phyloP scores from a whole-genome alignment of 2,797 vertebrate genomes.

The Gallinago nigripennis region DNA sequence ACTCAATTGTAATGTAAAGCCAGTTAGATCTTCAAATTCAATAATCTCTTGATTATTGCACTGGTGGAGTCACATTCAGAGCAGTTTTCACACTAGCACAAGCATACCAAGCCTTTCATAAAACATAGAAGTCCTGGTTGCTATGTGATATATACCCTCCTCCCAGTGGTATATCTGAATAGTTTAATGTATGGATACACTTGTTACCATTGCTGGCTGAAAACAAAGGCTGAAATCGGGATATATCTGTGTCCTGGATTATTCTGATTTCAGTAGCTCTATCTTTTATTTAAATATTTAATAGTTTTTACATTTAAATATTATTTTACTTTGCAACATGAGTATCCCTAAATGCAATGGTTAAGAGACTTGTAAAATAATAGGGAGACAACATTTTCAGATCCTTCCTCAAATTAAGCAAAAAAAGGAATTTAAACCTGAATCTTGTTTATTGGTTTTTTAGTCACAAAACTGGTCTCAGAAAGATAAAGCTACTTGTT shows the following conservation, averaged over 20 bases:
- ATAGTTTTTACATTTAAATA: background rate
- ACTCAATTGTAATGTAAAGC: background rate
- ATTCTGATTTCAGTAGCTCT: background rate
- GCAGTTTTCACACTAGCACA: background rate
- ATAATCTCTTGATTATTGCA: background rate
- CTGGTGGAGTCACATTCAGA: background rate
- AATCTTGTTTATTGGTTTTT: background rate
- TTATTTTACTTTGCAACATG: background rate
- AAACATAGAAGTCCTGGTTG: background rate
- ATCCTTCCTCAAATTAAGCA: background rate
- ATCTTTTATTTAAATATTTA: background rate
- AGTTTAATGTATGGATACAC: background rate
- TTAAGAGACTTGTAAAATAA: background rate
- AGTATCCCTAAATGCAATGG: background rate
- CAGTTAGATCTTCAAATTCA: background rate
- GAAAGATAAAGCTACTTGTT: background rate
- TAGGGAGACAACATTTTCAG: background rate
- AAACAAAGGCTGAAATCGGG: background rate
- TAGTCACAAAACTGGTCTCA: background rate
- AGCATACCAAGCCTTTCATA: background rate
- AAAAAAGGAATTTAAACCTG: background rate
- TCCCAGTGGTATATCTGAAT: background rate
- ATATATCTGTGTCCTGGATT: background rate
- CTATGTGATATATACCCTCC: background rate
- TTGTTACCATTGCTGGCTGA: background rate